phyloP scores from a whole-genome alignment of 2,113 vertebrate species.

The Leuciscus idus region DNA sequence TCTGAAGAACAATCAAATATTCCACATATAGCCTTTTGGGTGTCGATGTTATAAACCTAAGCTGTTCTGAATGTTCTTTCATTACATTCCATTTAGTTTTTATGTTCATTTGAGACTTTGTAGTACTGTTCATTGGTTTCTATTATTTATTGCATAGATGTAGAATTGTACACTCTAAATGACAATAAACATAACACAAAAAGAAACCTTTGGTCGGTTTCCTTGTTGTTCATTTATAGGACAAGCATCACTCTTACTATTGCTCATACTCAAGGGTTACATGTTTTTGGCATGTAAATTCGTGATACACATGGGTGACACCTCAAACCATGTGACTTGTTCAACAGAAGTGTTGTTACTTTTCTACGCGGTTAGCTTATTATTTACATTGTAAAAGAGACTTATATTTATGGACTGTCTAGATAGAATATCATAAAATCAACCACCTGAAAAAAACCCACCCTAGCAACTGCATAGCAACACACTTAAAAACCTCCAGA shows the following conservation, averaged over 20 bases:
- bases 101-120: neutral
- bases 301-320: neutral
- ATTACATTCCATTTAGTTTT: neutral
- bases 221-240: neutral
- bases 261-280: neutral
- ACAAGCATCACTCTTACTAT: neutral
- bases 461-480: no score
- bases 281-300: neutral
- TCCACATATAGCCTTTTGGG: neutral
- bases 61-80: neutral
- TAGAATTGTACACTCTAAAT: conserved; percentile 4
- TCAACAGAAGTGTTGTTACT: neutral
- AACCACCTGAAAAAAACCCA: no score
- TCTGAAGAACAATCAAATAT: conserved; percentile 3
- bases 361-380: neutral
- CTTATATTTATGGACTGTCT: neutral
- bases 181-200: conserved; percentile 23
- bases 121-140: neutral
- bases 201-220: neutral
- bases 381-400: neutral
- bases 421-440: no score
- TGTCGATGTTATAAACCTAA: neutral
- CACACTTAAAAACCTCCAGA: neutral
- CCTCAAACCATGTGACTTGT: neutral
- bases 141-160: conserved; percentile 20